A percentile compares a stretch with the other conserved stretches of the same genome.
Evolutionary conservation across 1,140 invertebrate genomes (phyloP).

Genomic region (Hylaeus anthracinus): DNA sequence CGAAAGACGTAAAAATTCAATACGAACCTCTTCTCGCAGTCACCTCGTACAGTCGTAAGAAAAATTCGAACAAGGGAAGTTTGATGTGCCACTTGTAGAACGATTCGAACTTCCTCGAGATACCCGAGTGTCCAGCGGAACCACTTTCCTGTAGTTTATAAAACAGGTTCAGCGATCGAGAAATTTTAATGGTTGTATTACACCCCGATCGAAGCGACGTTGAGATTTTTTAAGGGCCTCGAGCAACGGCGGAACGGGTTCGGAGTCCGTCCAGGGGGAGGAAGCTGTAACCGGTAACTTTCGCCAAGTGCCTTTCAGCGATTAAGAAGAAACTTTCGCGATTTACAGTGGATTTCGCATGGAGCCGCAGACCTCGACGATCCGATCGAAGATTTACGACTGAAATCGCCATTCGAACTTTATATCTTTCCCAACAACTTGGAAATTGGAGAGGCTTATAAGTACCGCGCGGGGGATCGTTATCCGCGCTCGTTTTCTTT

Average conservation of each 20-base stretch:
- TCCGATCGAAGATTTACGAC: conserved; percentile 61
- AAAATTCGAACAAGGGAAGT: neutral
- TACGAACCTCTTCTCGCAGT: too few species aligned
- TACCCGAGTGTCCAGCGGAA: neutral
- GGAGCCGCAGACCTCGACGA: conserved; percentile 52
- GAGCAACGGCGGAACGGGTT: neutral
- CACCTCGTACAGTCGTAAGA: too few species aligned
- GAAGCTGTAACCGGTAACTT: conserved; percentile 54
- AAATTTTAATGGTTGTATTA: neutral
- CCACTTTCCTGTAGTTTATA: neutral
- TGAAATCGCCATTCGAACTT: conserved; percentile 62
- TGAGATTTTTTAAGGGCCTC: conserved; percentile 15
- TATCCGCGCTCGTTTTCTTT: conserved; percentile 10
- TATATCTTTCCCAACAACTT: conserved; percentile 56
- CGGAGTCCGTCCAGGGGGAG: neutral
- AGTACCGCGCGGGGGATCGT: conserved; percentile 30
- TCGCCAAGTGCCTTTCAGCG: conserved; percentile 61
- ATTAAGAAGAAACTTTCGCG: conserved; percentile 63
- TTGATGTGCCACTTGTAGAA: neutral
- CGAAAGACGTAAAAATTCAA: too few species aligned
- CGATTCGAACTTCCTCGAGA: neutral
- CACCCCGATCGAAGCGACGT: neutral
- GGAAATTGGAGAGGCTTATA: conserved; percentile 43
- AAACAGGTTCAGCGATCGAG: neutral
- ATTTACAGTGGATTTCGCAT: conserved; percentile 63